These are phyloP conservation scores for Machimus rusticus DNA, from an alignment of 2,888 invertebrate genomes.

Conservation along the genomic window DNA sequence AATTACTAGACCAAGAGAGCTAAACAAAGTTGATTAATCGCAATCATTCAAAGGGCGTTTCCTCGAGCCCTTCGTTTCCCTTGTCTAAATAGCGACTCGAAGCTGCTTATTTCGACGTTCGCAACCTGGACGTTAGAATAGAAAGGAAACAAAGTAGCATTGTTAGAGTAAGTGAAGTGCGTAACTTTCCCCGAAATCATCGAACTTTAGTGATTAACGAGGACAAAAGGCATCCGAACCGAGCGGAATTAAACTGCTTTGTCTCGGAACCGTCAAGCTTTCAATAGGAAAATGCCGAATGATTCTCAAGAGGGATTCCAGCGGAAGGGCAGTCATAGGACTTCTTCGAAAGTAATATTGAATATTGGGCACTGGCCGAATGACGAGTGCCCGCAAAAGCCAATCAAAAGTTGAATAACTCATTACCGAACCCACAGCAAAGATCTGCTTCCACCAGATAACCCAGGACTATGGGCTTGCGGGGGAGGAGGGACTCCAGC, in stretches of 20 bases:
- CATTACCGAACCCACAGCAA: background rate
- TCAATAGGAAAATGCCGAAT: background rate
- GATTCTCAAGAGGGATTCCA: background rate
- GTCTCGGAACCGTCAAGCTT: background rate
- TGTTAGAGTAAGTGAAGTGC: background rate
- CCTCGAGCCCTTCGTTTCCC: background rate
- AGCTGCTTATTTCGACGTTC: background rate
- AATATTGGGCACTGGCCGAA: background rate
- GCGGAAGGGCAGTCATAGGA: background rate
- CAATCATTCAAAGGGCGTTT: background rate
- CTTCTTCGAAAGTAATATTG: background rate
- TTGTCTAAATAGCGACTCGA: background rate
- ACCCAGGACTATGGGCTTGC: background rate
- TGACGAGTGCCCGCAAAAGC: background rate
- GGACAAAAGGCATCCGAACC: background rate
- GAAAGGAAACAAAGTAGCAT: background rate
- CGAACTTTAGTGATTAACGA: background rate
- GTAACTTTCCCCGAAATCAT: background rate
- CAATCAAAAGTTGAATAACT: constrained; percentile 34
- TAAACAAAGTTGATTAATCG: background rate
- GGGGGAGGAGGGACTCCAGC: background rate
- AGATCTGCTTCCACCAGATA: background rate
- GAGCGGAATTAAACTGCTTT: background rate
- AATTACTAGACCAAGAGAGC: background rate
- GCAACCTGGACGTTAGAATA: background rate